phyloP scores from a whole-genome alignment of 2,888 invertebrate genomes.

The Aquatica leii region DNA sequence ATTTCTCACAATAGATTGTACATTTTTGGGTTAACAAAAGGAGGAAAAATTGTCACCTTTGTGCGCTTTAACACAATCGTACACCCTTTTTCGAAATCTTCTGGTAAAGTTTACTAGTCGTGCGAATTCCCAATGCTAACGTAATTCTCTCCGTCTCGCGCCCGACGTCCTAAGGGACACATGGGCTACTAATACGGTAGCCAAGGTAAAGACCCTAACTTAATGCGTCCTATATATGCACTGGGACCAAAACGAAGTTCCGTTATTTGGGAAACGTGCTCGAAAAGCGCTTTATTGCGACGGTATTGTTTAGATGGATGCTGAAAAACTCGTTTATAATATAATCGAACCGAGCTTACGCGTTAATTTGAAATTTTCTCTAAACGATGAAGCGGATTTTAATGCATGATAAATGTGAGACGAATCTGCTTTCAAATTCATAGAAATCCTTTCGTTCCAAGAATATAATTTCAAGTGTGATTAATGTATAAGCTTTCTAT shows the following conservation, averaged over 20 bases:
- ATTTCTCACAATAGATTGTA: conserved; percentile 25
- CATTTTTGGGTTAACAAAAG: conserved; percentile 21
- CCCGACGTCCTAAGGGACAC: conserved; percentile 33
- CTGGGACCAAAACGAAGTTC: conserved; percentile 45
- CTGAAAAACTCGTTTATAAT: conserved; percentile 13
- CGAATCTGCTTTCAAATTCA: neutral
- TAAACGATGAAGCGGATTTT: neutral
- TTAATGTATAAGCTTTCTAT: conserved; percentile 14
- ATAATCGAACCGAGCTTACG: neutral
- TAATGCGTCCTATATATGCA: conserved; percentile 57
- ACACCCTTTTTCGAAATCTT: conserved; percentile 34
- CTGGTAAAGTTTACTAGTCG: conserved; percentile 32
- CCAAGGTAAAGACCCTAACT: conserved; percentile 50
- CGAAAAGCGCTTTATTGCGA: conserved; percentile 14
- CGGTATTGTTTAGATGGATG: neutral
- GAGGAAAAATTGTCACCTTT: conserved; percentile 33
- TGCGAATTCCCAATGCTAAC: conserved; percentile 48
- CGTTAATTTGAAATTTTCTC: neutral
- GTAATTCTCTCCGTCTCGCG: conserved; percentile 45
- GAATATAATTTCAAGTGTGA: conserved; percentile 6
- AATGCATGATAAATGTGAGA: neutral
- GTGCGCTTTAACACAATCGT: conserved; percentile 27
- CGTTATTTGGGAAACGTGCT: conserved; percentile 42
- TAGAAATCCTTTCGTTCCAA: neutral
- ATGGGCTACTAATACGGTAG: conserved; percentile 47